Conservation (phyloP, 2,888 invertebrate genomes). For the Chaetogeoica ovagalla region DNA sequence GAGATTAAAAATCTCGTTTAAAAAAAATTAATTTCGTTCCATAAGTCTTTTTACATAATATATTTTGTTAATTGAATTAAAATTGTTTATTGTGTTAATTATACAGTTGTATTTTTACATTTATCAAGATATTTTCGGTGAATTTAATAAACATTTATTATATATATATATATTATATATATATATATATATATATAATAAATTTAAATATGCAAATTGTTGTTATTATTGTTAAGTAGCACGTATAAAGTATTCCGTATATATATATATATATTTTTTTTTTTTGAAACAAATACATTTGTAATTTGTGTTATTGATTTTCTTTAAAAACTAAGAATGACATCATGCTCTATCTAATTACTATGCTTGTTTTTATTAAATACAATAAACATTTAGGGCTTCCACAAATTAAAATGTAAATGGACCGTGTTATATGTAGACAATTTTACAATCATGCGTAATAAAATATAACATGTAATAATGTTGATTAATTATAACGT, state of each 20-base stretch:
- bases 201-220: background rate
- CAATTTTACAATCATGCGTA: background rate
- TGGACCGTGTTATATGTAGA: background rate
- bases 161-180: too few relatives aligned
- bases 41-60: too few relatives aligned
- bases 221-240: background rate
- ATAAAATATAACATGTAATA: background rate
- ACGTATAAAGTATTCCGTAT: background rate
- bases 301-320: background rate
- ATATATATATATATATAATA: too few relatives aligned
- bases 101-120: background rate
- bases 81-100: too few relatives aligned
- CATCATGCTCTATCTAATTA: background rate
- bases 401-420: conserved; percentile 33
- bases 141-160: too few relatives aligned
- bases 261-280: too few relatives aligned
- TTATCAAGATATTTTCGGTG: background rate
- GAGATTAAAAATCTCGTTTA: too few relatives aligned
- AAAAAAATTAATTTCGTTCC: too few relatives aligned
- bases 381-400: background rate
- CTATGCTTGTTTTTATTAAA: background rate
- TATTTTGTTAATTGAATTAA: too few relatives aligned
- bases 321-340: background rate
- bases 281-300: background rate
- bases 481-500: background rate